Conservation (phyloP, 92 coral and sea anemone species). For the Plumapathes pennacea region DNA sequence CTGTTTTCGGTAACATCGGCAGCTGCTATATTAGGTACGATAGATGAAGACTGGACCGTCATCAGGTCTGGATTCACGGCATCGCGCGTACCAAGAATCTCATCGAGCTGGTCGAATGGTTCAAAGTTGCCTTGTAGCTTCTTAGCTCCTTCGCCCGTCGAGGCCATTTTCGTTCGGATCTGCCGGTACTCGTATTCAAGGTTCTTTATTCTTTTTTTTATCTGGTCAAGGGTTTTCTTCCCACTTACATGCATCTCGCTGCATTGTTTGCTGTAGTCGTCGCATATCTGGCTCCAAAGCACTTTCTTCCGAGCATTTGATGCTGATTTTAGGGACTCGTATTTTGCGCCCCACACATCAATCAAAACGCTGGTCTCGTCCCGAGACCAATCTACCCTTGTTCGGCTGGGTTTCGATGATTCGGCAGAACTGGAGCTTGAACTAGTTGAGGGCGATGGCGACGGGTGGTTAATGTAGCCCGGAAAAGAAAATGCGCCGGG, state of each 20-base stretch:
- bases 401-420: slow-evolving; percentile 20
- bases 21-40: too few relatives aligned
- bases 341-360: slow-evolving; percentile 15
- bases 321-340: slow-evolving; percentile 27
- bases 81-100: slow-evolving; percentile 33
- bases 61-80: slow-evolving; percentile 36
- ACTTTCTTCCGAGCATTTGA: slow-evolving; percentile 1
- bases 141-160: slow-evolving; percentile 20
- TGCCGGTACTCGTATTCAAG: slow-evolving; percentile 17
- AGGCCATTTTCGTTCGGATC: slow-evolving; percentile 9
- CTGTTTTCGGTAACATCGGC: too few relatives aligned
- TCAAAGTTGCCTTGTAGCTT: slow-evolving; percentile 20
- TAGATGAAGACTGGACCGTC: slow-evolving; percentile 37
- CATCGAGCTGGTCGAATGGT: slow-evolving; percentile 27
- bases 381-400: slow-evolving; percentile 17
- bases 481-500: too few relatives aligned
- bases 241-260: slow-evolving; percentile 3
- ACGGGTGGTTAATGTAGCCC: slow-evolving; percentile 24
- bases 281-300: slow-evolving; percentile 19
- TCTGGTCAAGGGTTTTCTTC: slow-evolving; percentile 10
- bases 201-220: slow-evolving; percentile 14
- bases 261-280: slow-evolving; percentile 6
- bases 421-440: slow-evolving; percentile 34
- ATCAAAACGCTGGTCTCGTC: slow-evolving; percentile 23
- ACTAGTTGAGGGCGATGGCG: slow-evolving; percentile 42